Evolutionary conservation across 2,888 invertebrate genomes (phyloP), one percentile per base, ranked within the genome.

Genomic region (Rotaria macrura): DNA sequence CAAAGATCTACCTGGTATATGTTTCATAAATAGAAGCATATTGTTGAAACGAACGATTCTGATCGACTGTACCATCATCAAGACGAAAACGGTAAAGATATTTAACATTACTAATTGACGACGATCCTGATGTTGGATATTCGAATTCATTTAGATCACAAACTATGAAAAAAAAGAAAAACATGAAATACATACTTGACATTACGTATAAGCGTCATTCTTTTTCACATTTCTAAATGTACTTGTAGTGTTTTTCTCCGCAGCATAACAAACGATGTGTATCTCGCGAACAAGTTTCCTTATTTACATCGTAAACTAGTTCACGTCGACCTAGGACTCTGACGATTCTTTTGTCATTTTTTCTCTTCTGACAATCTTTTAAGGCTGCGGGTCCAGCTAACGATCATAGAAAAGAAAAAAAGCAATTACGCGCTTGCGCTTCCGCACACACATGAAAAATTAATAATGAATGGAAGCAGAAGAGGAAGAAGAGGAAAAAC

Each of bases 11-110:
- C 79, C 79, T 43, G 23, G 43, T 40, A 43, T 79, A 79, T 43
- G 43, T 79, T 79, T 79, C 79, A 43, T 79, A 79, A 14, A 79
- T 79, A 14, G 79, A 43, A n/a, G 79, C 79, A 43, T 43, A 79
- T n/a, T 79, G 79, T 79, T 79, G 79, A 79, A 79, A 79, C n/a
- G 79, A 79, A n/a, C 43, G 79, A 79, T 79, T 79, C 9, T 43
- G 43, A 79, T 79, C 79, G 0, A 43, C 79, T 25, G 79, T 43
- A n/a, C 79, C 79, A n/a, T 79, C 79, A 43, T 79, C 79, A 79
- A 79, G 79, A 43, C 79, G 79, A n/a, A 79, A 79, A 25, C 79
- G 79, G 43, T 43, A 79, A 25, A 79, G 25, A 79, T 79, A 79
- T 43, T 79, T 79, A 2, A 43, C 79, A n/a, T n/a, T 43, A 43